Evolutionary conservation across 2,113 vertebrate species (phyloP).

Genomic region (Oncorhynchus tshawytscha): DNA sequence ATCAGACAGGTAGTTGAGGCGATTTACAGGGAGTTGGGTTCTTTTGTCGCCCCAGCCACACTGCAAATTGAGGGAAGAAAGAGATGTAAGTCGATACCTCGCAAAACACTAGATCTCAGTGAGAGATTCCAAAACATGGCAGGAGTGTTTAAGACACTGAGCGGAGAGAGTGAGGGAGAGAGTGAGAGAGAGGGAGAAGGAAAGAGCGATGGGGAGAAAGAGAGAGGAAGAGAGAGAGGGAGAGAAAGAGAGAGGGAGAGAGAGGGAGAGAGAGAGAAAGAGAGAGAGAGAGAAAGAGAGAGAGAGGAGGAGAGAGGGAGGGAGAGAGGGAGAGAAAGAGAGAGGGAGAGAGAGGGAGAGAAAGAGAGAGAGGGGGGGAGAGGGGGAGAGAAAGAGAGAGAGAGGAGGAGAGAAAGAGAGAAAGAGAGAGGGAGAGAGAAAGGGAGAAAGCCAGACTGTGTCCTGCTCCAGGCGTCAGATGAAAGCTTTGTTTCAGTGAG

Average conservation of each 20-base stretch:
- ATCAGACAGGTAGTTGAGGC: constrained; percentile 62
- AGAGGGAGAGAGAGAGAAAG: rapidly evolving
- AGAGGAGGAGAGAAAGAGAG: too few species aligned
- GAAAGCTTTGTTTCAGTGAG: constrained; percentile 1
- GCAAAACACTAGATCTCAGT: constrained; percentile 39
- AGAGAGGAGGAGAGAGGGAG: background rate
- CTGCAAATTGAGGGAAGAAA: constrained; percentile 31
- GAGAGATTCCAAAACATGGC: constrained; percentile 48
- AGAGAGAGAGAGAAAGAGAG: too few species aligned
- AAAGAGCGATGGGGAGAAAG: too few species aligned
- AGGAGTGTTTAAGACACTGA: constrained; percentile 31
- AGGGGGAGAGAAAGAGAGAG: rapidly evolving
- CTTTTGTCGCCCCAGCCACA: constrained; percentile 37
- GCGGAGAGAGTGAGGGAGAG: constrained; percentile 4
- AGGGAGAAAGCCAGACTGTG: background rate
- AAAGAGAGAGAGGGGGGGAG: too few species aligned
- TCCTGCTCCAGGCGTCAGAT: constrained; percentile 13
- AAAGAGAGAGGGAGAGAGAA: too few species aligned
- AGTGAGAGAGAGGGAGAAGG: background rate
- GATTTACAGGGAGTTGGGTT: constrained; percentile 46
- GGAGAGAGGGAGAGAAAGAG: rapidly evolving
- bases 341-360: too few species aligned
- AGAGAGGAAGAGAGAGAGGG: background rate
- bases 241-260: rapidly evolving
- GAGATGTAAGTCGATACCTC: constrained; percentile 51